These are phyloP conservation scores for Chlorodrepanis virens DNA, from an alignment of 2,113 vertebrate species.

Conservation along the genomic window DNA sequence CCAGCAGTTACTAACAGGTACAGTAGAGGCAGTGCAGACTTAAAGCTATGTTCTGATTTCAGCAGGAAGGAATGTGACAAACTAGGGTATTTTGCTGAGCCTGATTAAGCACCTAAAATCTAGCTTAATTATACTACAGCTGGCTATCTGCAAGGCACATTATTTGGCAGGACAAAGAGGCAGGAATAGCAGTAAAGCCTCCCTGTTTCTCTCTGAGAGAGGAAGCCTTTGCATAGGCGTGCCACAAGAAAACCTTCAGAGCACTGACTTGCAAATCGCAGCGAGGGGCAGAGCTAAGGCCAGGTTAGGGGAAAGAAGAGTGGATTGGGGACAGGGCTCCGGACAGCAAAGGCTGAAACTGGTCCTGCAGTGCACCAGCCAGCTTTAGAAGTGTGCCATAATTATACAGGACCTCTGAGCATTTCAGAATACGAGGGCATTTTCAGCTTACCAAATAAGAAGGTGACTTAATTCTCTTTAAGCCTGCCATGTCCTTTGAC, in stretches of 20 bases:
- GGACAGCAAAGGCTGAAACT: not conserved
- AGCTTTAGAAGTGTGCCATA: not conserved
- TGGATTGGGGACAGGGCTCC: not conserved
- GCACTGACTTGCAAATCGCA: not conserved
- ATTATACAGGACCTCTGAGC: not conserved
- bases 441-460: not conserved
- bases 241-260: not conserved
- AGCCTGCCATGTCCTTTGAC: not conserved
- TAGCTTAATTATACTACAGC: slow-evolving; percentile 40
- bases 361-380: not conserved
- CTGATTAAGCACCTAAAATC: slow-evolving; percentile 50
- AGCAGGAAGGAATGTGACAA: slow-evolving; percentile 49
- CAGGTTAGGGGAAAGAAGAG: not conserved
- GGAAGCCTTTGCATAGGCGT: not conserved
- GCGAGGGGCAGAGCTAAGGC: not conserved
- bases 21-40: slow-evolving; percentile 57
- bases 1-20: slow-evolving; percentile 55
- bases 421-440: not conserved
- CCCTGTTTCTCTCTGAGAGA: not conserved
- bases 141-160: not conserved
- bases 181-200: not conserved
- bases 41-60: slow-evolving; percentile 38
- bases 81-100: slow-evolving; percentile 24
- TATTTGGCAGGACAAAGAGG: not conserved
- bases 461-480: not conserved